A percentile compares a stretch with the other conserved stretches of the same genome.
phyloP scores from a whole-genome alignment of 2,113 vertebrate genomes.

The Loxodonta africana region DNA sequence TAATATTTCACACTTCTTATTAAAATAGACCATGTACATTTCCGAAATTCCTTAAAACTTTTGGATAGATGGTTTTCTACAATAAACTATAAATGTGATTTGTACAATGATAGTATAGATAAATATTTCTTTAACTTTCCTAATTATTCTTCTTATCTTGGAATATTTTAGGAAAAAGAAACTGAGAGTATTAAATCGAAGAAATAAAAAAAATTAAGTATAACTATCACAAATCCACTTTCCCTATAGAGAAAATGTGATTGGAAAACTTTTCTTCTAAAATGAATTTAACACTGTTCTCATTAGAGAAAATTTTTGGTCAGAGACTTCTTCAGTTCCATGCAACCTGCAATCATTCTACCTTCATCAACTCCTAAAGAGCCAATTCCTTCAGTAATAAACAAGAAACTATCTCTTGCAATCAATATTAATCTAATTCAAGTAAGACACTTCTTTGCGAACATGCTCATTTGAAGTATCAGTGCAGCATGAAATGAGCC shows the following conservation, averaged over 20 bases:
- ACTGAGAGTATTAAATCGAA: background rate
- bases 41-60: background rate
- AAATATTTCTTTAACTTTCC: background rate
- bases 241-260: background rate
- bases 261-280: constrained; percentile 5
- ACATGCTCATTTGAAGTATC: constrained; percentile 14
- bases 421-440: constrained; percentile 33
- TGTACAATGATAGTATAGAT: background rate
- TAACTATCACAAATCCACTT: background rate
- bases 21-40: background rate
- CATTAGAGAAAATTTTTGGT: background rate
- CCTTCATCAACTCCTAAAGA: background rate
- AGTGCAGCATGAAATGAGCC: background rate
- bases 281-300: background rate
- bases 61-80: background rate
- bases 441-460: background rate
- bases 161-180: background rate
- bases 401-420: background rate
- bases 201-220: background rate
- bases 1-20: background rate
- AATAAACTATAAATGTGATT: background rate
- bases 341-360: background rate
- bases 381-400: constrained; percentile 10
- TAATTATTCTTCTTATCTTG: background rate
- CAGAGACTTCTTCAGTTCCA: background rate